These are phyloP conservation scores for Sterrhoptilus dennistouni DNA, from an alignment of 2,113 vertebrate genomes.

Conservation along the genomic window DNA sequence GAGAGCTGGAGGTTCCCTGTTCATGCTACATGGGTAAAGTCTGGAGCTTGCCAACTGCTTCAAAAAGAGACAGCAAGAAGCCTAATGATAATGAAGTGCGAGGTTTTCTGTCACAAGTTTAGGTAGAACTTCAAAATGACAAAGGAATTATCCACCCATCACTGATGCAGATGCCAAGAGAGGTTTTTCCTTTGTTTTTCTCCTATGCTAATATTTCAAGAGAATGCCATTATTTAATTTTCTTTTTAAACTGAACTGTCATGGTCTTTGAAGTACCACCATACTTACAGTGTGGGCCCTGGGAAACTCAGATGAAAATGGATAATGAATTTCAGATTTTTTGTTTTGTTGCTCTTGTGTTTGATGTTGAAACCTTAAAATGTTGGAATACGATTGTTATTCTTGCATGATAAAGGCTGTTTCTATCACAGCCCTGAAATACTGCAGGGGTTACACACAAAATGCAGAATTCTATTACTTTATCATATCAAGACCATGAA, in stretches of 20 bases:
- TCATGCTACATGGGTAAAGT: neutral
- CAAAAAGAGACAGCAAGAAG: neutral
- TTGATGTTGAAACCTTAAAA: slow-evolving; percentile 24
- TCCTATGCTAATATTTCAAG: neutral
- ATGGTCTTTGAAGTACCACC: slow-evolving; percentile 17
- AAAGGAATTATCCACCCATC: neutral
- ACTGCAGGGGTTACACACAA: neutral
- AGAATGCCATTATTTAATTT: neutral
- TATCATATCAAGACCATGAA: neutral
- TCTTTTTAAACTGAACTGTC: neutral
- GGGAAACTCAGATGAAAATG: neutral
- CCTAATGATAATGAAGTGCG: neutral
- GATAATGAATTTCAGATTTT: slow-evolving; percentile 17
- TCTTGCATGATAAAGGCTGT: neutral
- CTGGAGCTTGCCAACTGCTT: neutral
- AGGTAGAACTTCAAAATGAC: neutral
- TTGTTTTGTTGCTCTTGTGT: neutral
- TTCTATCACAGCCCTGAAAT: neutral
- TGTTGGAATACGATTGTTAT: neutral
- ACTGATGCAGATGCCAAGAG: neutral
- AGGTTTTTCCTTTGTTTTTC: neutral
- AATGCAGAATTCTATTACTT: neutral
- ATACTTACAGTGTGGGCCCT: neutral
- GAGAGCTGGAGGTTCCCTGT: neutral
- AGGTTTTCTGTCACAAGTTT: neutral